Evolutionary conservation across 2,888 invertebrate genomes (phyloP), one percentile per base, ranked within the genome.

Genomic region (Philereme vetulata): DNA sequence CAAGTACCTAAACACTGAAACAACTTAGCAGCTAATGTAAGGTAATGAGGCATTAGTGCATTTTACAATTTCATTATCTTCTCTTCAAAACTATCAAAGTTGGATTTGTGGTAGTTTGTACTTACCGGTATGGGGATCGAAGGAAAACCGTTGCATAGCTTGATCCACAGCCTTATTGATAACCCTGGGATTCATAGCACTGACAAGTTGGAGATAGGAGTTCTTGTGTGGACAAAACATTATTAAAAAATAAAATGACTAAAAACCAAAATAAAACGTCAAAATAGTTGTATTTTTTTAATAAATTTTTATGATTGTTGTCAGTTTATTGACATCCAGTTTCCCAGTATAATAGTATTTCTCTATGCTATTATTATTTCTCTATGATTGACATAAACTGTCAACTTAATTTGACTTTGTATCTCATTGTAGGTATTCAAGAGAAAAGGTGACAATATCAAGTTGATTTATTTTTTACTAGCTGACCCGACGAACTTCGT

Each of bases 171-270:
- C 85, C 38, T 88, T 90, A 55, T 92, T 90, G 50, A 92, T 85
- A 0, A 89, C 70, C 1, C 86, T 71, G 0, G 92, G 90, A 46
- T 90, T 86, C 56, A 88, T 75, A 0, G 88, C 78, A 56, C 86
- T 86, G 2, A 85, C 84, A 21, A 89, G 70, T 62, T 92, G 92
- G 0, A 92, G 76, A 51, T 88, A 92, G 0, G 91, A 88, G 62
- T 92, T 91, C 59, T 87, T 89, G 62, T 89, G 74, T 0, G 87
- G 81, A 59, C 85, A 81, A 72, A 89, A 90, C 92, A 92, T 91
- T 65, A 53, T 81, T 73, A n/a, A 34, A 34, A 47, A 48, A 43
- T 21, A 35, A 53, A 50, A 54, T 40, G 47, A 48, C 5, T 50
- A 45, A 7, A 10, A 57, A 51, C 53, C 56, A 51, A 47, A 7